These are phyloP conservation scores for Pseudoips prasinana DNA, from an alignment of 2,888 invertebrate genomes.

Conservation along the genomic window DNA sequence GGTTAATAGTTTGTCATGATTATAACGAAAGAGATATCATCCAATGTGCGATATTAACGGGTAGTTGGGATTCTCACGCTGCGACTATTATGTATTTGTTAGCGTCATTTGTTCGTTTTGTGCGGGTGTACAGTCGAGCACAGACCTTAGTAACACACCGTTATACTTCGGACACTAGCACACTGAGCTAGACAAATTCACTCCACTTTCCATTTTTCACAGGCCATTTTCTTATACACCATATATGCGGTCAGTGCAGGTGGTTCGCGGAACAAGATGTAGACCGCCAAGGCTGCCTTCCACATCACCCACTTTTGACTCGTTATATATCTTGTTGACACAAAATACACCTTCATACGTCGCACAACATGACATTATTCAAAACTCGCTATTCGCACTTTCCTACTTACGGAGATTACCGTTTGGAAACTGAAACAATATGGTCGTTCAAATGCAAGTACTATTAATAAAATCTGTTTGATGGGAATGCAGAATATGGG, in stretches of 20 bases:
- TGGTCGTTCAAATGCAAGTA: constrained; percentile 19
- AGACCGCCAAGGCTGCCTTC: constrained; percentile 53
- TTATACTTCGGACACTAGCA: constrained; percentile 63
- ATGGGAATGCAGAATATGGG: constrained; percentile 10
- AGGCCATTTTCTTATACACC: constrained; percentile 65
- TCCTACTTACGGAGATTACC: constrained; percentile 37
- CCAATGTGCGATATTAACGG: constrained; percentile 46
- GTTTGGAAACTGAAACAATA: constrained; percentile 30
- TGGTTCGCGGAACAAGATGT: constrained; percentile 67
- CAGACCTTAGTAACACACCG: no score
- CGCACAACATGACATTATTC: constrained; percentile 32
- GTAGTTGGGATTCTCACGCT: constrained; percentile 59
- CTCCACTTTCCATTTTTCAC: constrained; percentile 80
- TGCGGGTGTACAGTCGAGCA: constrained; percentile 37
- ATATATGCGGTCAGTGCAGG: constrained; percentile 57
- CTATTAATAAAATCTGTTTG: constrained; percentile 13
- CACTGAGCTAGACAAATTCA: constrained; percentile 72
- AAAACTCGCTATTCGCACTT: constrained; percentile 33
- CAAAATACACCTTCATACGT: constrained; percentile 38
- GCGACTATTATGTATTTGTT: constrained; percentile 39
- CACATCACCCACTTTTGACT: constrained; percentile 60
- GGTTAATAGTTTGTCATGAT: constrained; percentile 64
- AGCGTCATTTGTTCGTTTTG: constrained; percentile 56
- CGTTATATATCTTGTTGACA: constrained; percentile 55
- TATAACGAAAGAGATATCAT: constrained; percentile 56